A percentile compares a stretch with the other conserved stretches of the same genome.
phyloP scores from a whole-genome alignment of 1,140 invertebrate species.

The Drosophila melanica region DNA sequence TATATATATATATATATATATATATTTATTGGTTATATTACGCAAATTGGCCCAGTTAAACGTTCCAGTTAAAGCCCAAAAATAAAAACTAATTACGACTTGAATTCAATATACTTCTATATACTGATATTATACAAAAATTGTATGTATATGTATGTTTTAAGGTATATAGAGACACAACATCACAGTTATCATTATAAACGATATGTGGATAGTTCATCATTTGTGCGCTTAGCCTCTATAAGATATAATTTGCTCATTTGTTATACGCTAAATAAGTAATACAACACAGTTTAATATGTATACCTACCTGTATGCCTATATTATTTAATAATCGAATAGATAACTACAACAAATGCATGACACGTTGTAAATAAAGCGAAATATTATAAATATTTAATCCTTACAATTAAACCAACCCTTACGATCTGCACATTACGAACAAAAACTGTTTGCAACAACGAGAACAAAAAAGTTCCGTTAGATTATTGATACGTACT shows the following conservation, averaged over 20 bases:
- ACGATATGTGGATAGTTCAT: constrained; percentile 37
- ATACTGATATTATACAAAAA: constrained; percentile 20
- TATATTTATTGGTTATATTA: constrained; percentile 42
- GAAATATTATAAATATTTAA: constrained; percentile 51
- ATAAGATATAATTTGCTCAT: constrained; percentile 51
- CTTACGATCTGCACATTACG: constrained; percentile 8
- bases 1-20: constrained; percentile 31
- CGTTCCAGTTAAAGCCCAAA: constrained; percentile 59
- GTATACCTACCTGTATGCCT: constrained; percentile 41
- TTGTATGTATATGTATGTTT: constrained; percentile 25
- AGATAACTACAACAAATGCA: constrained; percentile 45
- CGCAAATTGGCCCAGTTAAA: constrained; percentile 58
- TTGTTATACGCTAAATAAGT: constrained; percentile 30
- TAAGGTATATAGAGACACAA: constrained; percentile 9
- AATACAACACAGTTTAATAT: constrained; percentile 16
- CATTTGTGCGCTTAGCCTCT: constrained; percentile 44
- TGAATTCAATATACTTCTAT: constrained; percentile 41
- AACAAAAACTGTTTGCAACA: not conserved
- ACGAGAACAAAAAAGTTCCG: not conserved
- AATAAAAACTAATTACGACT: constrained; percentile 23
- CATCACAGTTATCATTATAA: constrained; percentile 44
- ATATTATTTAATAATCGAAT: constrained; percentile 57
- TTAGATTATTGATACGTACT: not conserved
- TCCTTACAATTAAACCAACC: constrained; percentile 4
- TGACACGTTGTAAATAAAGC: constrained; percentile 71